Conservation (phyloP, 2,113 vertebrate species). For the Malurus melanocephalus region DNA sequence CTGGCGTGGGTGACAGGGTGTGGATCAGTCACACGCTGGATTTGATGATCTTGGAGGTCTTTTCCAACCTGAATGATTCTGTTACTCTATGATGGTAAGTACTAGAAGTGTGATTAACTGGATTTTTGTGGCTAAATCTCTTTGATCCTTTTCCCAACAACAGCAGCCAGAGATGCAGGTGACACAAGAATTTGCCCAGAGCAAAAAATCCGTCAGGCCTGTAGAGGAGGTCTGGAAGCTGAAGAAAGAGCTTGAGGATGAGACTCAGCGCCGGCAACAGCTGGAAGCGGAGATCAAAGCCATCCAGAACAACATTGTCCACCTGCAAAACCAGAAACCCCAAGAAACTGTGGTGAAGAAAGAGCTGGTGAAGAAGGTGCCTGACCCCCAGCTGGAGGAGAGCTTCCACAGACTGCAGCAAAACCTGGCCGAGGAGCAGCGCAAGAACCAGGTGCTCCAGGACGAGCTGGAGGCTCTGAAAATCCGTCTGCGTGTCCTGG, state of each 20-base stretch:
- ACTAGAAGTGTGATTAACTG: background rate
- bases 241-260: constrained; percentile 88
- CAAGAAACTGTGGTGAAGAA: constrained; percentile 88
- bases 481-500: constrained; percentile 75
- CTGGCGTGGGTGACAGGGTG: background rate
- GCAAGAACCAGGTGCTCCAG: constrained; percentile 81
- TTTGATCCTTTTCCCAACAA: background rate
- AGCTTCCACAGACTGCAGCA: constrained; percentile 84
- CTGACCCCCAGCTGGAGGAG: constrained; percentile 89
- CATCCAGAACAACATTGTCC: constrained; percentile 85
- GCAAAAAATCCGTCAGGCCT: constrained; percentile 49
- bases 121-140: background rate
- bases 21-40: background rate
- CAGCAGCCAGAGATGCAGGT: constrained; percentile 83
- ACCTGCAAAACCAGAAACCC: constrained; percentile 85
- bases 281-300: constrained; percentile 84
- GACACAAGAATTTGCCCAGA: constrained; percentile 65
- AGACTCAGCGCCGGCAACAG: constrained; percentile 85
- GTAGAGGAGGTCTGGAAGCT: constrained; percentile 84
- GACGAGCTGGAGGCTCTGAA: constrained; percentile 85
- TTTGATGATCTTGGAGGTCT: background rate
- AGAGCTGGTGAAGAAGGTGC: constrained; percentile 88
- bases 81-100: background rate
- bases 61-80: background rate
- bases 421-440: constrained; percentile 86